Evolutionary conservation across 2,888 invertebrate genomes (phyloP).

Genomic region (Ceratothoa steindachneri): DNA sequence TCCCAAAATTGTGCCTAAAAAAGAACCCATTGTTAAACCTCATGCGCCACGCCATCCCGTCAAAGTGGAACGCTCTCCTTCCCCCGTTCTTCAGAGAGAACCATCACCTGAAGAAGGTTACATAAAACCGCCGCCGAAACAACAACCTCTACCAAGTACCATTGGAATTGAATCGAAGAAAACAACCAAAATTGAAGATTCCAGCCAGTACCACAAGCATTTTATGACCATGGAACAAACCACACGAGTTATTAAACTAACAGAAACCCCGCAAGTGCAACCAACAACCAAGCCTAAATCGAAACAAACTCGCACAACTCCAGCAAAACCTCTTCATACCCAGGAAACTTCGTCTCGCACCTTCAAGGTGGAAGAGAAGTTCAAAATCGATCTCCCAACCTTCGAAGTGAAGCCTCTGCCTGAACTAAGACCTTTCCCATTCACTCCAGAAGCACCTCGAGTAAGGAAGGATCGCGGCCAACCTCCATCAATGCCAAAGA

Average conservation of each 20-base stretch:
- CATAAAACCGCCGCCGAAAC: slow-evolving; percentile 23
- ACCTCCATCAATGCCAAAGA: slow-evolving; percentile 62
- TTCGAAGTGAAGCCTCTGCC: slow-evolving; percentile 51
- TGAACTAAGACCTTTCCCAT: slow-evolving; percentile 58
- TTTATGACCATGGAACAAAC: slow-evolving; percentile 65
- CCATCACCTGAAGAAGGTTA: slow-evolving; percentile 38
- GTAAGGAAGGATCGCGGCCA: slow-evolving; percentile 51
- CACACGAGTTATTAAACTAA: slow-evolving; percentile 64
- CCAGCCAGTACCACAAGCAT: slow-evolving; percentile 63
- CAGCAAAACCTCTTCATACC: slow-evolving; percentile 19
- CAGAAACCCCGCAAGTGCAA: slow-evolving; percentile 23
- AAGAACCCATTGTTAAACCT: slow-evolving; percentile 23
- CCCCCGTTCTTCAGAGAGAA: slow-evolving; percentile 36
- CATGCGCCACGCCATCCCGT: slow-evolving; percentile 16
- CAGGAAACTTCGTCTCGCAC: slow-evolving; percentile 18
- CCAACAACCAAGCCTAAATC: slow-evolving; percentile 1
- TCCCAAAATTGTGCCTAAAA: slow-evolving; percentile 28
- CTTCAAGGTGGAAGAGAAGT: slow-evolving; percentile 23
- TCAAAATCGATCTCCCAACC: slow-evolving; percentile 3
- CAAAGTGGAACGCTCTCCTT: slow-evolving; percentile 26
- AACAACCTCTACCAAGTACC: slow-evolving; percentile 30
- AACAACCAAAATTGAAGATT: slow-evolving; percentile 67
- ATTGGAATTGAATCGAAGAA: slow-evolving; percentile 64
- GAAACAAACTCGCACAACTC: slow-evolving; percentile 8
- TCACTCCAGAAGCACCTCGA: slow-evolving; percentile 56